A percentile compares a stretch with the other conserved stretches of the same genome.
Evolutionary conservation across 2,888 invertebrate genomes (phyloP).

Genomic region (Digitonthophagus gazella): DNA sequence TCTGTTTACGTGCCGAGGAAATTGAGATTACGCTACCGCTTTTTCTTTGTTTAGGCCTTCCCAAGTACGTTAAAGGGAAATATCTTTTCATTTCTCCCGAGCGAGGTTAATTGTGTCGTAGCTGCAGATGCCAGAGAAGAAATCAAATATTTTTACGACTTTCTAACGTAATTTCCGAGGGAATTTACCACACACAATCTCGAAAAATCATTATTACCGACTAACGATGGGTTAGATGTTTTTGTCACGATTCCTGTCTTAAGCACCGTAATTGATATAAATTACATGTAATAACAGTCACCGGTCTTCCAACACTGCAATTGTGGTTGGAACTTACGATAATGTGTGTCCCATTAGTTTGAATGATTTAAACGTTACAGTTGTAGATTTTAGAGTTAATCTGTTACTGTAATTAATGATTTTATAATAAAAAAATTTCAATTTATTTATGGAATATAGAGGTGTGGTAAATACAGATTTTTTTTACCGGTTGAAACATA

Average conservation of each 20-base stretch:
- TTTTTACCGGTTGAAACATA: not conserved
- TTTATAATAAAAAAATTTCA: too few species aligned
- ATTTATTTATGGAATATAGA: too few species aligned
- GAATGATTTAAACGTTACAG: not conserved
- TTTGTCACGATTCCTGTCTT: not conserved
- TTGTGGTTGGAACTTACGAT: not conserved
- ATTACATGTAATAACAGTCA: not conserved
- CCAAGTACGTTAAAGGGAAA: not conserved
- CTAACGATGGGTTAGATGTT: not conserved
- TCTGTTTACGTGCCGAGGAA: constrained; percentile 12
- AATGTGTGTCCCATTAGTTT: not conserved
- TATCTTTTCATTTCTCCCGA: not conserved
- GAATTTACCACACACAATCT: not conserved
- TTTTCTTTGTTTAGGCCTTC: constrained; percentile 4
- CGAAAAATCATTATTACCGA: not conserved
- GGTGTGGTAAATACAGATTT: too few species aligned
- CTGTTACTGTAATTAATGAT: too few species aligned
- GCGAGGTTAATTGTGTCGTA: not conserved
- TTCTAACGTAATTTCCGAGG: not conserved
- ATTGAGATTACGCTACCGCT: constrained; percentile 8
- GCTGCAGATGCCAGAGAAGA: not conserved
- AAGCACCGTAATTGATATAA: not conserved
- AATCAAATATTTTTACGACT: not conserved
- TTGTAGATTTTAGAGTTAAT: too few species aligned
- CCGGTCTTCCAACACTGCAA: not conserved